These are phyloP conservation scores for Emydocephalus ijimae DNA, from an alignment of 2,113 vertebrate genomes.

Conservation along the genomic window DNA sequence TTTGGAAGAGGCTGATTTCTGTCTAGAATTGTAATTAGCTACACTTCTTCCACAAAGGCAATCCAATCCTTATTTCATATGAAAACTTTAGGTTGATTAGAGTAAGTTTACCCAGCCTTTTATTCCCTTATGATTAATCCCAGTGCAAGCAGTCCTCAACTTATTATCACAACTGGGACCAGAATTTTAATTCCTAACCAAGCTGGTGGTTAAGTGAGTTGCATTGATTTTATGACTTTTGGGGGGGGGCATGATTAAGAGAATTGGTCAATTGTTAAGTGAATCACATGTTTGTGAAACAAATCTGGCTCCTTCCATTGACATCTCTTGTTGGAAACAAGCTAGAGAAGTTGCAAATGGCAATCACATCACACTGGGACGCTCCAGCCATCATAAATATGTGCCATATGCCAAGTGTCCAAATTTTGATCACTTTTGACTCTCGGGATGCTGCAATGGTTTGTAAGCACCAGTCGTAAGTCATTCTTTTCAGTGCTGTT, in stretches of 20 bases:
- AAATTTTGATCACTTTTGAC: not conserved
- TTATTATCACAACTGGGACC: too few species aligned
- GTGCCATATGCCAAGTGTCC: not conserved
- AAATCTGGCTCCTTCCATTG: not conserved
- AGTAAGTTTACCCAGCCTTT: not conserved
- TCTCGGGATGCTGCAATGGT: not conserved
- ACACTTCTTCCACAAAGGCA: not conserved
- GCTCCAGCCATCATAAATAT: not conserved
- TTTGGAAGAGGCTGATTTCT: not conserved
- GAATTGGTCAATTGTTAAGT: not conserved
- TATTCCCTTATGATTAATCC: not conserved
- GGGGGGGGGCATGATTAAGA: not conserved
- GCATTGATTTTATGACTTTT: too few species aligned
- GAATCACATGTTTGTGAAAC: not conserved
- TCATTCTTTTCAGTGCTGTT: not conserved
- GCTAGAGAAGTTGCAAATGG: not conserved
- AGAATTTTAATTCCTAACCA: too few species aligned
- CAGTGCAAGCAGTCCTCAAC: not conserved
- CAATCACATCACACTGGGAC: not conserved
- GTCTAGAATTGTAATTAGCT: not conserved
- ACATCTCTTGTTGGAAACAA: not conserved
- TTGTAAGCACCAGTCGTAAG: not conserved
- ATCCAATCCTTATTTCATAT: not conserved
- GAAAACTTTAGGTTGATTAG: not conserved
- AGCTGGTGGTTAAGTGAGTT: too few species aligned